Evolutionary conservation across 2,888 invertebrate genomes (phyloP), one percentile per base, ranked within the genome.

Genomic region (Atethmia centrago): DNA sequence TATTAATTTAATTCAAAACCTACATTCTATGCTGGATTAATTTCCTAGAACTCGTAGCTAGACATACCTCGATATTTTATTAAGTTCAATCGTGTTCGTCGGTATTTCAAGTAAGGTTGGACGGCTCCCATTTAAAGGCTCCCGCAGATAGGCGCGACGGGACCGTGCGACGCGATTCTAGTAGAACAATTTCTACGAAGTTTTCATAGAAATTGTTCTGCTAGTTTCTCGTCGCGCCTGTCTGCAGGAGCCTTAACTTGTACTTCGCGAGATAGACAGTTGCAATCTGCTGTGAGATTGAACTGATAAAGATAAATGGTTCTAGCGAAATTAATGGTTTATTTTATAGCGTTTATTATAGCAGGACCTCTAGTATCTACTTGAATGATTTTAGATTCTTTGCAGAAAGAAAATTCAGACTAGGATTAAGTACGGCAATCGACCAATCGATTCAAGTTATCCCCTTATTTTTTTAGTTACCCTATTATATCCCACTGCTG

Each of bases 1-100:
- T 79, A 74, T 74, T 71, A 82, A 81, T 81, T 81, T 68, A 83
- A 83, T 82, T 83, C 74, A 67, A 74, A 82, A 63, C 66, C 80
- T 79, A 78, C 72, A 82, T 77, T 79, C 74, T 65, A 74, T 59
- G 62, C 36, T 66, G 49, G 65, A 66, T 74, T 82, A 83, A 83
- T 79, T 82, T 83, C 80, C 80, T 83, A 62, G 81, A 74, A 69
- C 64, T 64, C 49, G 49, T 28, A 40, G 66, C 45, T 42, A 55
- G 51, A 49, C 76, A 62, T 63, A 61, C 59, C 61, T 61, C 36
- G 36, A 53, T 74, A n/a, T 83, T 79, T 79, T 82, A 74, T 56
- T 58, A 74, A 67, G 71, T 71, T 69, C 59, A 42, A 64, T 58
- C 59, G 47, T 12, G 64, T 68, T 42, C 31, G 63, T 82, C 49